Percentiles rank a stretch among this genome's conserved stretches.
Evolutionary conservation across 2,797 vertebrate species (phyloP).

Genomic region (Aotus griseimembra): DNA sequence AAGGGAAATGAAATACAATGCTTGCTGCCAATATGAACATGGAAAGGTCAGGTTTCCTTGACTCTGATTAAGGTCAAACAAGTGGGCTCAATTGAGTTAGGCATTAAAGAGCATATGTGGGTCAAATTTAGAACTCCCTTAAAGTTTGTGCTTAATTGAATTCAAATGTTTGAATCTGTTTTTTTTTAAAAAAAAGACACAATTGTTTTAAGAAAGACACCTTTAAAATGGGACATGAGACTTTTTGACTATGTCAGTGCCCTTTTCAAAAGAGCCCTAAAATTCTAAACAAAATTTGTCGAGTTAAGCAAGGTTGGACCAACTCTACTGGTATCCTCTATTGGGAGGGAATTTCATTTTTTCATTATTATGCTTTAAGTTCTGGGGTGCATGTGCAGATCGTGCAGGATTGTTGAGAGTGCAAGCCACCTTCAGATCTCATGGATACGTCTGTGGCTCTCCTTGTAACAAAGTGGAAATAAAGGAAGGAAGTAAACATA

Average conservation of each 20-base stretch:
- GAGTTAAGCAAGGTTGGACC: neutral
- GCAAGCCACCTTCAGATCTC: neutral
- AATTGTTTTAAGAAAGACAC: constrained; percentile 43
- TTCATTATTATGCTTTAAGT: neutral
- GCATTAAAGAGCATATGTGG: neutral
- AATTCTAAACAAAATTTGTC: neutral
- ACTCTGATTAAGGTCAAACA: constrained; percentile 43
- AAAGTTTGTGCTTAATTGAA: constrained; percentile 56
- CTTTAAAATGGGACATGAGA: constrained; percentile 29
- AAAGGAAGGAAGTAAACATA: neutral
- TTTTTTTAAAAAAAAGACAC: neutral
- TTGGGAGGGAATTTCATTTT: neutral
- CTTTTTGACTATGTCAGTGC: neutral
- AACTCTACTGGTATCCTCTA: neutral
- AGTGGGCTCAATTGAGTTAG: neutral
- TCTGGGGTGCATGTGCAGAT: too few relatives aligned
- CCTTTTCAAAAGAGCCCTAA: constrained; percentile 43
- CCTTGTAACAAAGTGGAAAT: neutral
- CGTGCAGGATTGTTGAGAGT: neutral
- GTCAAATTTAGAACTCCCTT: constrained; percentile 5
- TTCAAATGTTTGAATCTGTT: constrained; percentile 51
- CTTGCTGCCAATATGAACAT: neutral
- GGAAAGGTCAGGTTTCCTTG: neutral
- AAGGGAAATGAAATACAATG: constrained; percentile 8
- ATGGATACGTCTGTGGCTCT: neutral